These are phyloP conservation scores for Corythaeola cristata DNA, from an alignment of 2,113 vertebrate genomes.

Conservation along the genomic window DNA sequence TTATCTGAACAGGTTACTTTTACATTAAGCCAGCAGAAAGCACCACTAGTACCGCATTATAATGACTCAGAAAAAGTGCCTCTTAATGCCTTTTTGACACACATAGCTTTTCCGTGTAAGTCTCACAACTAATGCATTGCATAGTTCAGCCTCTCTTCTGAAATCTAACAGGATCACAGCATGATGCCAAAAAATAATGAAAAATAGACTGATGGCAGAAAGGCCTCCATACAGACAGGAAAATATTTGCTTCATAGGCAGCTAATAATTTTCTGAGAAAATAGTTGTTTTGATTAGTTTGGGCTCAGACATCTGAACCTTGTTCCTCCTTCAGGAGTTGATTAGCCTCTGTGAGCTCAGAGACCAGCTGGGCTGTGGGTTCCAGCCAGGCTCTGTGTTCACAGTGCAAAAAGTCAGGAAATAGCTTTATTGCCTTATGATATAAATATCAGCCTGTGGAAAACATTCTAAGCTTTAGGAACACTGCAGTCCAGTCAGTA, in stretches of 20 bases:
- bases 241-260: slow-evolving; percentile 47
- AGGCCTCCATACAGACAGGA: slow-evolving; percentile 23
- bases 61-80: neutral
- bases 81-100: neutral
- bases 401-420: slow-evolving; percentile 43
- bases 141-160: neutral
- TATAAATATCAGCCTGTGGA: slow-evolving; percentile 33
- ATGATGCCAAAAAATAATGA: slow-evolving; percentile 1
- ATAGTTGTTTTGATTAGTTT: slow-evolving; percentile 50
- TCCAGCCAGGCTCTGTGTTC: slow-evolving; percentile 16
- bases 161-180: slow-evolving; percentile 2
- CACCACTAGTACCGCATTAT: neutral
- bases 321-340: slow-evolving; percentile 37
- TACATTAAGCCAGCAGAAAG: neutral
- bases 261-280: slow-evolving; percentile 54
- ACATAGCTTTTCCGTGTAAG: neutral
- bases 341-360: slow-evolving; percentile 24
- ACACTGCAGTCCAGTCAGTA: slow-evolving; percentile 41
- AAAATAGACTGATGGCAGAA: slow-evolving; percentile 28
- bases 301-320: slow-evolving; percentile 35
- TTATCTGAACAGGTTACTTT: neutral
- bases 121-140: neutral
- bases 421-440: slow-evolving; percentile 33
- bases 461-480: slow-evolving; percentile 15
- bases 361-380: slow-evolving; percentile 31